Evolutionary conservation across 1,140 invertebrate genomes (phyloP).

Genomic region (Papilio glaucus): DNA sequence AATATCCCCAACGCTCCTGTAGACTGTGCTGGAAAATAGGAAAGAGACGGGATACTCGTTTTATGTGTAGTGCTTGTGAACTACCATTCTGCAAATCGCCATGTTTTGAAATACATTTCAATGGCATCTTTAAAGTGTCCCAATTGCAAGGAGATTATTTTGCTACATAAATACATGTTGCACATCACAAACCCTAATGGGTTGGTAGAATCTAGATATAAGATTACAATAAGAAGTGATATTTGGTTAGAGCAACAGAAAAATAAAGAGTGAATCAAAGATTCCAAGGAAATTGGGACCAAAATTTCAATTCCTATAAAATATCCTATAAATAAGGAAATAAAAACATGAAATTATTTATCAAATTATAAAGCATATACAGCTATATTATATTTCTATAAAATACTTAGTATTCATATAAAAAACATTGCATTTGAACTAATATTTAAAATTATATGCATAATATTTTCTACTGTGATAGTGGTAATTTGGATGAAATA

Average conservation of each 20-base stretch:
- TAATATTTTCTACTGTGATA: constrained; percentile 69
- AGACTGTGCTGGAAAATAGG: constrained; percentile 80
- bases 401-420: constrained; percentile 39
- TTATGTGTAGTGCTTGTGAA: constrained; percentile 81
- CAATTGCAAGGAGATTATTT: constrained; percentile 78
- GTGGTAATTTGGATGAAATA: constrained; percentile 64
- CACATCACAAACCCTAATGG: constrained; percentile 51
- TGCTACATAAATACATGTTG: constrained; percentile 56
- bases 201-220: constrained; percentile 44
- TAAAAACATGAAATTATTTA: constrained; percentile 29
- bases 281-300: constrained; percentile 74
- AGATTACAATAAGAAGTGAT: constrained; percentile 53
- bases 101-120: constrained; percentile 81
- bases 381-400: constrained; percentile 43
- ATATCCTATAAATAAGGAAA: constrained; percentile 29
- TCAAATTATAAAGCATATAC: constrained; percentile 14
- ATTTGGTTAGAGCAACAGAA: constrained; percentile 46
- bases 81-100: constrained; percentile 80
- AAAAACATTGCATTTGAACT: constrained; percentile 33
- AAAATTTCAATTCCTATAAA: constrained; percentile 51
- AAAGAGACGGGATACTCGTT: constrained; percentile 77
- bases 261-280: constrained; percentile 65
- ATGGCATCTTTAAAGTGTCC: constrained; percentile 75
- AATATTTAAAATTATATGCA: constrained; percentile 38
- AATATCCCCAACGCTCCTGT: constrained; percentile 81